These are phyloP conservation scores for Rotaria macrura DNA, from an alignment of 2,888 invertebrate genomes.

Conservation along the genomic window DNA sequence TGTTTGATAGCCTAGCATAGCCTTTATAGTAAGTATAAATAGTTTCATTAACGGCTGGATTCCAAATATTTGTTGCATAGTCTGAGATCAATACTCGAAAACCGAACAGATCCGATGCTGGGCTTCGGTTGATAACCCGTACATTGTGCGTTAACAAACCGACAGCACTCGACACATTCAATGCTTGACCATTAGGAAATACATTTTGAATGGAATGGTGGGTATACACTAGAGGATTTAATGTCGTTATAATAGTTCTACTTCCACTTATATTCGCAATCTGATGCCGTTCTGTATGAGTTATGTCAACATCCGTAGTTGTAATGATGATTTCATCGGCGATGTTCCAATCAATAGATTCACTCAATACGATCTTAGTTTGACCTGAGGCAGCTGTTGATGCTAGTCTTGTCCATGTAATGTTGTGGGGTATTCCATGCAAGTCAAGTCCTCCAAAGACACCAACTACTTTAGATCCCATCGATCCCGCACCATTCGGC, in stretches of 20 bases:
- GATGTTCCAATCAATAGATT: constrained; percentile 38
- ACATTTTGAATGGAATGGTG: constrained; percentile 37
- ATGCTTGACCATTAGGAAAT: constrained; percentile 26
- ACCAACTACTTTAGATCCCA: constrained; percentile 34
- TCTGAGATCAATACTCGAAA: constrained; percentile 40
- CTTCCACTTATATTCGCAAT: constrained; percentile 37
- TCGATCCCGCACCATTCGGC: constrained; percentile 36
- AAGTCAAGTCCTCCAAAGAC: constrained; percentile 42
- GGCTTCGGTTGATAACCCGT: constrained; percentile 23
- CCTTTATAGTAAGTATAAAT: constrained; percentile 36
- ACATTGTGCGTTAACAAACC: constrained; percentile 29
- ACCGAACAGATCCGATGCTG: constrained; percentile 37
- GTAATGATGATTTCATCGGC: constrained; percentile 40
- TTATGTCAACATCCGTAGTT: constrained; percentile 38
- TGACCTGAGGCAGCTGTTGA: constrained; percentile 37
- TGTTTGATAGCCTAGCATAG: constrained; percentile 41
- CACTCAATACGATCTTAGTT: constrained; percentile 36
- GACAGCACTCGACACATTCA: constrained; percentile 18
- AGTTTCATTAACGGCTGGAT: constrained; percentile 9
- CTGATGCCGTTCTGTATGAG: constrained; percentile 39
- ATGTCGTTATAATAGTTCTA: constrained; percentile 37
- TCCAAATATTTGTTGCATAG: constrained; percentile 28
- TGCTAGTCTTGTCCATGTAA: constrained; percentile 39
- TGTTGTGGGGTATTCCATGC: constrained; percentile 38
- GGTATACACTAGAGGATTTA: constrained; percentile 37